Conservation (phyloP, 2,113 vertebrate genomes). For the Potamarius usumacintae region DNA sequence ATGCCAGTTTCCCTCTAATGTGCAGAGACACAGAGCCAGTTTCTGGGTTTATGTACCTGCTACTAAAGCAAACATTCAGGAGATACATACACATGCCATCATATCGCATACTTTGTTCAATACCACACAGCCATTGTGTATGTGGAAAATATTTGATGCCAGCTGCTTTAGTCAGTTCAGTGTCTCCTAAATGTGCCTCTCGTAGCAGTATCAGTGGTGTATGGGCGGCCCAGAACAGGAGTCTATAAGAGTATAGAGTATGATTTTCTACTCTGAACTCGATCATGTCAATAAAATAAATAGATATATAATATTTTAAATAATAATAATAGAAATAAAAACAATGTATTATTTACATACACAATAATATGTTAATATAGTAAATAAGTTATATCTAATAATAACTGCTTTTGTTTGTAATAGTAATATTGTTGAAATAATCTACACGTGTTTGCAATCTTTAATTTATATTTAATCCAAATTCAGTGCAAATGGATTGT, state of each 20-base stretch:
- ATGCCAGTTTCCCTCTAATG: conserved; percentile 42
- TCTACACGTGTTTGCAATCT: neutral
- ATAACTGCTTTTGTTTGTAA: neutral
- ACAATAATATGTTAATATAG: too few species aligned
- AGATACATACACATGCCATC: conserved; percentile 53
- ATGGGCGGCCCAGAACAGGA: neutral
- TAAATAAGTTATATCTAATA: too few species aligned
- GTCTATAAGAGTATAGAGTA: too few species aligned
- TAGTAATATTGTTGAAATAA: neutral
- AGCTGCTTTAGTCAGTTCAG: neutral
- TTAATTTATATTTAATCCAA: neutral
- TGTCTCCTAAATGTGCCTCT: neutral
- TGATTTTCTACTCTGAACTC: neutral
- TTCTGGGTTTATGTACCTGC: conserved; percentile 36
- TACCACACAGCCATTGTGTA: conserved; percentile 33
- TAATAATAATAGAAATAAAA: too few species aligned
- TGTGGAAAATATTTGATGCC: neutral
- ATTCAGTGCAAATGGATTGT: neutral
- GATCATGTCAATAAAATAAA: neutral
- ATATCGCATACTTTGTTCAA: neutral
- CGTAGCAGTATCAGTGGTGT: neutral
- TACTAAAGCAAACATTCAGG: conserved; percentile 4
- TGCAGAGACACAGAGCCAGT: conserved; percentile 34
- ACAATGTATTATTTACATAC: too few species aligned
- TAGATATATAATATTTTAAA: too few species aligned